phyloP scores from a whole-genome alignment of 2,113 vertebrate genomes.

The Microtus richardsoni region DNA sequence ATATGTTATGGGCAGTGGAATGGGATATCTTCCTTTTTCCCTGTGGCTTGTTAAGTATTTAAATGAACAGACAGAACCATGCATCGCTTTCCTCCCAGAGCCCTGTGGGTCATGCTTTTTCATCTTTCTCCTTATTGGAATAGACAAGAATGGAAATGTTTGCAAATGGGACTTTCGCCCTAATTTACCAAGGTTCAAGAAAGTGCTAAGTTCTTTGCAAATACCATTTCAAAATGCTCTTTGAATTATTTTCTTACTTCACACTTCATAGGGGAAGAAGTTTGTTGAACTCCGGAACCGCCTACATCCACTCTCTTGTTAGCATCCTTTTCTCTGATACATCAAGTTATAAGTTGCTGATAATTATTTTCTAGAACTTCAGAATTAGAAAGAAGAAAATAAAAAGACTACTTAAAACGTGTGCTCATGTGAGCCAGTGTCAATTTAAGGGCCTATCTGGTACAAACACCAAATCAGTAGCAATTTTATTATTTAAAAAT shows the following conservation, averaged over 20 bases:
- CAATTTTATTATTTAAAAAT: constrained; percentile 91
- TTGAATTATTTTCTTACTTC: constrained; percentile 64
- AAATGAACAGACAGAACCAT: constrained; percentile 73
- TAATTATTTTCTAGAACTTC: constrained; percentile 71
- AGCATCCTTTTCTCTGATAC: constrained; percentile 38
- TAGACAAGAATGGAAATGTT: constrained; percentile 77
- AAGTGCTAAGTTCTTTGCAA: constrained; percentile 59
- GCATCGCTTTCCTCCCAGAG: constrained; percentile 63
- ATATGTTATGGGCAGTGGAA: constrained; percentile 76
- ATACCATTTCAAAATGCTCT: constrained; percentile 53
- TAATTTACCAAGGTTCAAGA: constrained; percentile 75
- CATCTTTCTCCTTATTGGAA: constrained; percentile 72
- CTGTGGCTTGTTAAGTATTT: constrained; percentile 79
- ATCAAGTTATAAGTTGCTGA: constrained; percentile 43
- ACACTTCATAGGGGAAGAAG: constrained; percentile 22
- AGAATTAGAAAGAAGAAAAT: constrained; percentile 77
- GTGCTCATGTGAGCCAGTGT: constrained; percentile 81
- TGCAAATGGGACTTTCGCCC: constrained; percentile 76
- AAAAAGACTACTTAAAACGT: constrained; percentile 50
- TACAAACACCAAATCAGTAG: constrained; percentile 93
- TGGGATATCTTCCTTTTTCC: constrained; percentile 66
- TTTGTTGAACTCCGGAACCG: neutral
- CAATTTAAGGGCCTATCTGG: constrained; percentile 87
- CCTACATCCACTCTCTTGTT: neutral
- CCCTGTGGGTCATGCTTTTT: constrained; percentile 70